Percentiles rank a stretch among this genome's conserved stretches.
phyloP scores from a whole-genome alignment of 92 coral and sea anemone genomes.

The Phenganax marumi region DNA sequence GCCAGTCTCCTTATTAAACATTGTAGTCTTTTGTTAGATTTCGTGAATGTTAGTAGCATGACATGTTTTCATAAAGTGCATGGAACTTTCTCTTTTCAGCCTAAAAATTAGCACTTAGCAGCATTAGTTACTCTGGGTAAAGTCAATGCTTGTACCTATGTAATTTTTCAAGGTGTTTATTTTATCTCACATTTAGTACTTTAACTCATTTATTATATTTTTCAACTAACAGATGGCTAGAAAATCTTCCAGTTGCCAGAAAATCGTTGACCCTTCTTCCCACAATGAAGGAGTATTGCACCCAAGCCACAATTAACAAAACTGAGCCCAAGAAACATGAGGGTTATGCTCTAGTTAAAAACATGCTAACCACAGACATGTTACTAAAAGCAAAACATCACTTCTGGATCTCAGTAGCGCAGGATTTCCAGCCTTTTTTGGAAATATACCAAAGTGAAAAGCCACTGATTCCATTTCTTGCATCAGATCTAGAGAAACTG shows the following conservation, averaged over 20 bases:
- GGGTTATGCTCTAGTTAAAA: constrained; percentile 58
- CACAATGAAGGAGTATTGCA: constrained; percentile 62
- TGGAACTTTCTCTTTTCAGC: too few relatives aligned
- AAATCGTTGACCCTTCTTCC: constrained; percentile 65
- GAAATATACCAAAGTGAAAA: constrained; percentile 57
- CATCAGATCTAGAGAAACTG: constrained; percentile 63
- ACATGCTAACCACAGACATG: constrained; percentile 58
- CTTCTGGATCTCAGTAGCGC: constrained; percentile 74
- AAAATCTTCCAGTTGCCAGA: constrained; percentile 64
- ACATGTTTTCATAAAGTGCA: too few relatives aligned
- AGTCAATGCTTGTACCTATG: too few relatives aligned
- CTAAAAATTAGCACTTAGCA: too few relatives aligned
- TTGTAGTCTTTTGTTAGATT: too few relatives aligned
- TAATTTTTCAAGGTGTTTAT: too few relatives aligned
- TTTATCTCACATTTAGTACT: background rate
- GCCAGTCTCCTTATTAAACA: too few relatives aligned
- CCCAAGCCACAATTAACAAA: constrained; percentile 57
- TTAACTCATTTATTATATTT: constrained; percentile 2
- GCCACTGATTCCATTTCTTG: constrained; percentile 68
- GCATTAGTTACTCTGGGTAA: too few relatives aligned
- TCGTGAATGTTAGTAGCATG: too few relatives aligned
- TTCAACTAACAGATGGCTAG: constrained; percentile 64
- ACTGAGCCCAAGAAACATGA: constrained; percentile 77
- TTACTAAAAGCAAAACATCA: constrained; percentile 73
- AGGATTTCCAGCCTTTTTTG: constrained; percentile 71